Evolutionary conservation across 1,140 invertebrate genomes (phyloP).

Genomic region (Parasteatoda tepidariorum): DNA sequence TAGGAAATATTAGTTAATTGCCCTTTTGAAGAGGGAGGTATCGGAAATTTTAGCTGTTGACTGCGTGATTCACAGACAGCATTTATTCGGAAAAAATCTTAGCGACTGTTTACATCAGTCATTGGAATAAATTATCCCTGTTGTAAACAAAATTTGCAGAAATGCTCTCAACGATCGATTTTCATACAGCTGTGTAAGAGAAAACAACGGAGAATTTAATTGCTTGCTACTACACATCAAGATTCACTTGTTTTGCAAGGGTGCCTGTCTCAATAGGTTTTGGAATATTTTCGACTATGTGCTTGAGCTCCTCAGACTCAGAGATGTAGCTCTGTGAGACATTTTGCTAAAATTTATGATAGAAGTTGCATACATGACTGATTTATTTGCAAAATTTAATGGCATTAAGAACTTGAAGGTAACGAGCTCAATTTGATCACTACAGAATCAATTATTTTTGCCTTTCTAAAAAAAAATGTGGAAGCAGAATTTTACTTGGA

Average conservation of each 20-base stretch:
- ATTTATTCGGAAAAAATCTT: conserved; percentile 58
- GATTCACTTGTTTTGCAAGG: conserved; percentile 45
- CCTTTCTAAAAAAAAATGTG: too few species aligned
- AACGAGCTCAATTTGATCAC: too few species aligned
- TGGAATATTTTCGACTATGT: conserved; percentile 55
- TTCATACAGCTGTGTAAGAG: conserved; percentile 58
- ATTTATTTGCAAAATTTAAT: conserved; percentile 47
- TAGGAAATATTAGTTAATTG: too few species aligned
- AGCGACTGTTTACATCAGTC: conserved; percentile 56
- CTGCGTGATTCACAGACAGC: conserved; percentile 59
- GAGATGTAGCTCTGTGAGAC: neutral
- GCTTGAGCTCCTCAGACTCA: conserved; percentile 4
- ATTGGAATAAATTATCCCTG: conserved; percentile 59
- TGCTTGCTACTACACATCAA: conserved; percentile 39
- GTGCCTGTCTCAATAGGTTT: conserved; percentile 60
- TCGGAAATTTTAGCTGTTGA: conserved; percentile 59
- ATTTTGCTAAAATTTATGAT: conserved; percentile 26
- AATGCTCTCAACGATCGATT: conserved; percentile 60
- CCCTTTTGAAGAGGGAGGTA: conserved; percentile 64
- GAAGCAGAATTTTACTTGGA: conserved; percentile 21
- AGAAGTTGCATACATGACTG: conserved; percentile 61
- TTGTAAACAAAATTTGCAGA: conserved; percentile 51
- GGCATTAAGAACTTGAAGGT: too few species aligned
- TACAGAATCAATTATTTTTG: too few species aligned
- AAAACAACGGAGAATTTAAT: conserved; percentile 62